Percentiles rank a stretch among this genome's conserved stretches.
Evolutionary conservation across 1,140 invertebrate species (phyloP).

Genomic region (Anoplolepis gracilipes): DNA sequence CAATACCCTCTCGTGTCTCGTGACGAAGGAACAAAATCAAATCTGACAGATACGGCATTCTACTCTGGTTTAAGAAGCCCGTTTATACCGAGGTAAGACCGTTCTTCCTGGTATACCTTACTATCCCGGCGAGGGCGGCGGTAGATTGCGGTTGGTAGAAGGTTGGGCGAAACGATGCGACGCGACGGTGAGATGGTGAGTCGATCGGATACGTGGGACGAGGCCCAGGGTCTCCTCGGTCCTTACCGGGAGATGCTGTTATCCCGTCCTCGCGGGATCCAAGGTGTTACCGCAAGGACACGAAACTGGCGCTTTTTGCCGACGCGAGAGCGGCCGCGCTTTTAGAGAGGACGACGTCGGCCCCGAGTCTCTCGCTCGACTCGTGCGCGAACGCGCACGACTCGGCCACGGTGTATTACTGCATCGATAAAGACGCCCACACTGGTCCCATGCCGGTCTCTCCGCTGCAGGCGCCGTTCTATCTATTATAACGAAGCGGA

Average conservation of each 20-base stretch:
- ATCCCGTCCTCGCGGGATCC: slow-evolving; percentile 67
- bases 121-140: not conserved
- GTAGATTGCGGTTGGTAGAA: slow-evolving; percentile 45
- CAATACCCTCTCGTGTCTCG: not conserved
- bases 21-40: slow-evolving; percentile 17
- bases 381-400: not conserved
- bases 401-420: slow-evolving; percentile 72
- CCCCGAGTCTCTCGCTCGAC: not conserved
- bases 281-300: slow-evolving; percentile 74
- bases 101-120: slow-evolving; percentile 67
- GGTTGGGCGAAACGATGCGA: slow-evolving; percentile 25
- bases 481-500: slow-evolving; percentile 39
- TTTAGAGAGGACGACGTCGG: slow-evolving; percentile 17
- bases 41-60: not conserved
- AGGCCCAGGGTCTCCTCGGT: slow-evolving; percentile 58
- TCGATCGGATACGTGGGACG: slow-evolving; percentile 61
- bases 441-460: slow-evolving; percentile 51
- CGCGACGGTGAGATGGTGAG: too few relatives aligned
- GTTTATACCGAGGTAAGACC: slow-evolving; percentile 22
- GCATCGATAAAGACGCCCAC: slow-evolving; percentile 80
- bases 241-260: slow-evolving; percentile 69
- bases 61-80: slow-evolving; percentile 29
- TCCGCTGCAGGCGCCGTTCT: slow-evolving; percentile 54
- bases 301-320: slow-evolving; percentile 70
- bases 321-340: slow-evolving; percentile 38